A percentile compares a stretch with the other conserved stretches of the same genome.
Evolutionary conservation across 1,140 invertebrate species (phyloP).

Genomic region (Oryctes rhinoceros): DNA sequence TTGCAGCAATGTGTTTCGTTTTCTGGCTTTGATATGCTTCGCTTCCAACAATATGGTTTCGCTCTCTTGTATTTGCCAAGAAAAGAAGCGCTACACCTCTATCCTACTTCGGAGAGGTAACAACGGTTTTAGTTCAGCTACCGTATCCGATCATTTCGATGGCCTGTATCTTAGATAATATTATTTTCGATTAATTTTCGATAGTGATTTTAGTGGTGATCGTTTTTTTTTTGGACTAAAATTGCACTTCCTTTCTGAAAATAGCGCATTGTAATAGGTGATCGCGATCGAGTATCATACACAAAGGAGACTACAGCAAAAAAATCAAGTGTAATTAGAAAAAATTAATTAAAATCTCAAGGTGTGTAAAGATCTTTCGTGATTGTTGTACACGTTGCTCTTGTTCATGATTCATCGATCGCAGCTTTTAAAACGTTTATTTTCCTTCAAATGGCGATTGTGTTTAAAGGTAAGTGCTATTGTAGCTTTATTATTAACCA

Average conservation of each 20-base stretch:
- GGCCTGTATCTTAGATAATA: not conserved
- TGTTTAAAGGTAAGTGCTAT: conserved; percentile 44
- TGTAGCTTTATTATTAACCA: not conserved
- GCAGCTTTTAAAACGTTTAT: not conserved
- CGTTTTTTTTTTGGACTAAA: not conserved
- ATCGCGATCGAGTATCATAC: not conserved
- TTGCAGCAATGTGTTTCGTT: conserved; percentile 38
- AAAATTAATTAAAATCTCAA: not conserved
- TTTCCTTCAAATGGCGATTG: conserved; percentile 45
- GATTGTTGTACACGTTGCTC: not conserved
- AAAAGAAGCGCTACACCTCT: not conserved
- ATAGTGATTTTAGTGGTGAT: not conserved
- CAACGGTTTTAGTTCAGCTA: not conserved
- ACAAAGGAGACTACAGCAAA: not conserved
- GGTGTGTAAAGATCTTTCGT: conserved; percentile 27
- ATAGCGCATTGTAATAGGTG: not conserved
- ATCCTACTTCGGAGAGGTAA: not conserved
- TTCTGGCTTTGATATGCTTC: conserved; percentile 46
- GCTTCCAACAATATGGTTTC: conserved; percentile 47
- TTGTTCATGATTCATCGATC: conserved; percentile 15
- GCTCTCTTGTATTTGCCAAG: conserved; percentile 39
- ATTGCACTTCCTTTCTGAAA: not conserved
- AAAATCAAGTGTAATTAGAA: conserved; percentile 21
- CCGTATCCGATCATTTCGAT: not conserved
- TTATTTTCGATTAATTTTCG: not conserved